Conservation (phyloP, 2,797 vertebrate genomes). For the Tenualosa thibaudeaui region DNA sequence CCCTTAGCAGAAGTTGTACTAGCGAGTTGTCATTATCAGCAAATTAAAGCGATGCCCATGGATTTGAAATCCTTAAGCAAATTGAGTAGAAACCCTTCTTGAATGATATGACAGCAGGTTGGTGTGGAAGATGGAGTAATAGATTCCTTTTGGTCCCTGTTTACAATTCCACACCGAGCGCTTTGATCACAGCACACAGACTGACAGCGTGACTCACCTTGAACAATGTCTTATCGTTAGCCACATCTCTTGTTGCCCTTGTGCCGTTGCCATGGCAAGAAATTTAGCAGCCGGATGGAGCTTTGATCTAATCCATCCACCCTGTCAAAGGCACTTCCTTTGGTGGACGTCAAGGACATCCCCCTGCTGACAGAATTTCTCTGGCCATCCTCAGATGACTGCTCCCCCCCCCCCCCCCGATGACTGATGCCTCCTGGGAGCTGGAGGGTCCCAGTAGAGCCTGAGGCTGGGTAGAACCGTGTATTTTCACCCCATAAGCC, state of each 20-base stretch:
- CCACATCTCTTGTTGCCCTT: constrained; percentile 42
- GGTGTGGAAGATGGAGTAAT: background rate
- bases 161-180: background rate
- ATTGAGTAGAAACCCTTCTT: background rate
- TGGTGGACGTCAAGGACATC: constrained; percentile 19
- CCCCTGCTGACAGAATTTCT: constrained; percentile 19
- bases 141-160: constrained; percentile 2
- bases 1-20: background rate
- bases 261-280: constrained; percentile 43
- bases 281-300: constrained; percentile 41
- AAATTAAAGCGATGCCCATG: too few species aligned
- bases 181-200: background rate
- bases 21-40: background rate
- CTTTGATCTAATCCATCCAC: constrained; percentile 35
- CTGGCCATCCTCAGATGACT: constrained; percentile 9
- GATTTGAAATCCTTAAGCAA: background rate
- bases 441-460: constrained; percentile 33
- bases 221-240: background rate
- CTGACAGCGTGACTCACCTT: constrained; percentile 13
- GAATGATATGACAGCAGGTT: background rate
- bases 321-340: constrained; percentile 25
- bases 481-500: constrained; percentile 31
- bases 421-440: constrained; percentile 37
- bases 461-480: constrained; percentile 33
- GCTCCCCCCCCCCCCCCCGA: background rate